Evolutionary conservation across 2,888 invertebrate genomes (phyloP).

Genomic region (Prosopocoilus inquinatus): DNA sequence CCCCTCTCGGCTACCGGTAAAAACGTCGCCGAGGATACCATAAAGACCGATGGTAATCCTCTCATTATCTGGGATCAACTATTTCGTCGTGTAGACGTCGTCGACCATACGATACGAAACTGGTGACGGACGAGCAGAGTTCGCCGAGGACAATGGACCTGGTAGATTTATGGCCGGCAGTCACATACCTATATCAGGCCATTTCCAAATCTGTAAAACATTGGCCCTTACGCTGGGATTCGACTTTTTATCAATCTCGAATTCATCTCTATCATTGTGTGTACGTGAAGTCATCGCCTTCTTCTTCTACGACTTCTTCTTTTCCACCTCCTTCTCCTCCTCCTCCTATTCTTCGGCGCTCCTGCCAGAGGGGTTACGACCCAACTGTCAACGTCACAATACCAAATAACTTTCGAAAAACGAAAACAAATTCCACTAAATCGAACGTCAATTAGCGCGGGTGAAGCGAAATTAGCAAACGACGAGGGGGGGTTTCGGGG

Average conservation of each 20-base stretch:
- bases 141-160: constrained; percentile 31
- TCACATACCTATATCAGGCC: constrained; percentile 36
- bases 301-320: no score
- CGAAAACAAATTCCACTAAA: no score
- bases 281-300: background rate
- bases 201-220: constrained; percentile 35
- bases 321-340: no score
- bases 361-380: no score
- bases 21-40: constrained; percentile 1
- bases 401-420: no score
- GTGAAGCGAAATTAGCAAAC: no score
- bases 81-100: constrained; percentile 8
- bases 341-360: no score
- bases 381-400: no score
- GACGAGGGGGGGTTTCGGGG: no score
- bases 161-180: constrained; percentile 34
- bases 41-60: constrained; percentile 17
- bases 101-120: background rate
- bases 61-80: constrained; percentile 19
- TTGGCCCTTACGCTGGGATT: constrained; percentile 22
- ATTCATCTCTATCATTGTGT: constrained; percentile 19
- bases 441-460: no score
- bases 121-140: constrained; percentile 24
- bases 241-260: constrained; percentile 21
- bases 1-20: no score